Percentiles rank a stretch among this genome's conserved stretches.
These are phyloP conservation scores for Archaeoteleia sp. DNA, from an alignment of 2,888 invertebrate genomes.

Conservation along the genomic window DNA sequence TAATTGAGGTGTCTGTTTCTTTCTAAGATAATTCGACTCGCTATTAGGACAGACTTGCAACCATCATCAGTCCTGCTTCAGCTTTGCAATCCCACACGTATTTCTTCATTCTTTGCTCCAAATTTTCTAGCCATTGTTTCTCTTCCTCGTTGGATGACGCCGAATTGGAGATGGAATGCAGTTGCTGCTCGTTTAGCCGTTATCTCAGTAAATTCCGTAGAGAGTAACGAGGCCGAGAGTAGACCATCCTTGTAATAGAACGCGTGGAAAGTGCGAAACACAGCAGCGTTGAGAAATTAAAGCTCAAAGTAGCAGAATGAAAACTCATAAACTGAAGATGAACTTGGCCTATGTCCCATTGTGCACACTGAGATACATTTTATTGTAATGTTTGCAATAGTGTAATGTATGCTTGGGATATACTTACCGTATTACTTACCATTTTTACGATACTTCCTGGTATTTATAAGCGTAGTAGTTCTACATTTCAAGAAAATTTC, in stretches of 20 bases:
- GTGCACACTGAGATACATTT: too few species aligned
- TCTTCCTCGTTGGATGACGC: constrained; percentile 18
- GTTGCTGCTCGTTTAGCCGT: constrained; percentile 28
- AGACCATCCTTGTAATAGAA: constrained; percentile 18
- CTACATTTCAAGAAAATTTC: too few species aligned
- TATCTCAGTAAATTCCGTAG: constrained; percentile 17
- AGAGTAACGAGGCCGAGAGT: constrained; percentile 16
- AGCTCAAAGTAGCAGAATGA: constrained; percentile 13
- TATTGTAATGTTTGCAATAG: too few species aligned
- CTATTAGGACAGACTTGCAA: not conserved
- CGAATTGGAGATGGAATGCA: constrained; percentile 30
- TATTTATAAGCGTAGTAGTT: too few species aligned
- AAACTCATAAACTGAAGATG: constrained; percentile 1
- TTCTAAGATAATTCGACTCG: constrained; percentile 1
- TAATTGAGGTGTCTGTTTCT: constrained; percentile 9
- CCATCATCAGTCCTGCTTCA: constrained; percentile 11
- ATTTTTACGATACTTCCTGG: too few species aligned
- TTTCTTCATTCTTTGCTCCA: constrained; percentile 14
- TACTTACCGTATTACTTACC: too few species aligned
- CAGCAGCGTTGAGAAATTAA: not conserved
- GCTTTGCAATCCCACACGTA: constrained; percentile 9
- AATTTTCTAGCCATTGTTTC: constrained; percentile 30
- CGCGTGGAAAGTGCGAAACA: constrained; percentile 1
- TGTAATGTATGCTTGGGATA: too few species aligned
- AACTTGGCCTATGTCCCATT: constrained; percentile 7